A percentile compares a stretch with the other conserved stretches of the same genome.
Evolutionary conservation across 1,140 invertebrate species (phyloP).

Genomic region (Neotoxoptera formosana): DNA sequence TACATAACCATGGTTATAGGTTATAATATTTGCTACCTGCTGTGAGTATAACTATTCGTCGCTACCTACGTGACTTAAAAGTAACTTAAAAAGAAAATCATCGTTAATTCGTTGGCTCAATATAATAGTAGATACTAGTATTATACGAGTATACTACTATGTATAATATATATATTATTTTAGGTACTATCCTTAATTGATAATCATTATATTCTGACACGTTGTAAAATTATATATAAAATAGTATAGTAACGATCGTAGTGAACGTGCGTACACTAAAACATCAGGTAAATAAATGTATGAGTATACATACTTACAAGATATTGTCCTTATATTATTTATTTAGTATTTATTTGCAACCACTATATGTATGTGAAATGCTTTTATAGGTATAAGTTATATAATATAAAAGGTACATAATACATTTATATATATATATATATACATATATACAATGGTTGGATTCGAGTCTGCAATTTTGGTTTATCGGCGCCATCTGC

Average conservation of each 20-base stretch:
- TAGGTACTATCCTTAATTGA: background rate
- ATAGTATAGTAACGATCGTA: background rate
- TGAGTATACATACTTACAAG: background rate
- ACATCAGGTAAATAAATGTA: background rate
- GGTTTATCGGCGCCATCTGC: background rate
- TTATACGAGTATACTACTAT: background rate
- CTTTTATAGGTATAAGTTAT: too few relatives aligned
- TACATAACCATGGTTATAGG: background rate
- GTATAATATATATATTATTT: background rate
- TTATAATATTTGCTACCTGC: background rate
- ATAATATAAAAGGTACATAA: background rate
- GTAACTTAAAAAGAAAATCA: conserved; percentile 2
- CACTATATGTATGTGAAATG: background rate
- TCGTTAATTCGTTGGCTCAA: background rate
- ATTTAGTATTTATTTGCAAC: background rate
- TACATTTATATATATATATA: too few relatives aligned
- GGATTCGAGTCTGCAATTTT: background rate
- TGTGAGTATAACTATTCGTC: background rate
- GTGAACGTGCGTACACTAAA: background rate
- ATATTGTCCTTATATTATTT: background rate
- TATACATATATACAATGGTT: background rate
- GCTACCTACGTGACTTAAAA: background rate
- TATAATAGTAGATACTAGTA: background rate
- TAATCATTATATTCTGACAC: background rate
- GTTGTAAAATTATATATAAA: background rate